These are phyloP conservation scores for Zoroaster sp. DNA, from an alignment of 53 echinoderm and acorn worm species.

Conservation along the genomic window DNA sequence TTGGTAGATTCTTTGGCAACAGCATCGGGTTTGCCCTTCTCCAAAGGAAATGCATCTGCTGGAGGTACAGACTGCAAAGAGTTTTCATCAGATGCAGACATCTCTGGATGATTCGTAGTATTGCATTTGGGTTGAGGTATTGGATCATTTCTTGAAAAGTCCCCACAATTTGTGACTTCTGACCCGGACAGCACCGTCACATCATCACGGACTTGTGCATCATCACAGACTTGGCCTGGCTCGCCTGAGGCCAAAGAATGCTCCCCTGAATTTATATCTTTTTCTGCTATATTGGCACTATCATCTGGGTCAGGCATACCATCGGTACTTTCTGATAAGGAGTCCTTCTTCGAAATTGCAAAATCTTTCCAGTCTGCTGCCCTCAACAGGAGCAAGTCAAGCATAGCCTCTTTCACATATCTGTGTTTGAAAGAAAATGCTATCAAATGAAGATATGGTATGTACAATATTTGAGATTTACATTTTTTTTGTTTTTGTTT, in stretches of 20 bases:
- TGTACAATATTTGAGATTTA: too few species aligned
- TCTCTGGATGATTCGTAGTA: too few species aligned
- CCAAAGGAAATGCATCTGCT: not conserved
- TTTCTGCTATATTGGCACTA: not conserved
- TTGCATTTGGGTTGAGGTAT: not conserved
- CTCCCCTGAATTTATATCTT: not conserved
- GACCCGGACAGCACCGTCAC: not conserved
- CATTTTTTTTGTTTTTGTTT: too few species aligned
- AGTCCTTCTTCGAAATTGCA: not conserved
- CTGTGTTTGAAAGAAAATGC: slow-evolving; percentile 14
- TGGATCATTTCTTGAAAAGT: not conserved
- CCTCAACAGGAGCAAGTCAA: slow-evolving; percentile 36
- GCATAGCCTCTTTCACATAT: slow-evolving; percentile 36
- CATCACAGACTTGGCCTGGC: not conserved
- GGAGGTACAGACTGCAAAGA: too few species aligned
- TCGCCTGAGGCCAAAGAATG: not conserved
- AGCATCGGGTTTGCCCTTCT: not conserved
- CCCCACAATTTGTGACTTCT: not conserved
- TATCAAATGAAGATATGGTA: too few species aligned
- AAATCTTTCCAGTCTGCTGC: slow-evolving; percentile 34
- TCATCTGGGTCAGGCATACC: not conserved
- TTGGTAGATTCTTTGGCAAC: not conserved
- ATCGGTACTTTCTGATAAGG: not conserved
- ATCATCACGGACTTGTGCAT: too few species aligned
- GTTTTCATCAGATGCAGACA: not conserved